Base-by-base conservation (phyloP, 2,797 vertebrate genomes). In the Channa striata region DNA sequence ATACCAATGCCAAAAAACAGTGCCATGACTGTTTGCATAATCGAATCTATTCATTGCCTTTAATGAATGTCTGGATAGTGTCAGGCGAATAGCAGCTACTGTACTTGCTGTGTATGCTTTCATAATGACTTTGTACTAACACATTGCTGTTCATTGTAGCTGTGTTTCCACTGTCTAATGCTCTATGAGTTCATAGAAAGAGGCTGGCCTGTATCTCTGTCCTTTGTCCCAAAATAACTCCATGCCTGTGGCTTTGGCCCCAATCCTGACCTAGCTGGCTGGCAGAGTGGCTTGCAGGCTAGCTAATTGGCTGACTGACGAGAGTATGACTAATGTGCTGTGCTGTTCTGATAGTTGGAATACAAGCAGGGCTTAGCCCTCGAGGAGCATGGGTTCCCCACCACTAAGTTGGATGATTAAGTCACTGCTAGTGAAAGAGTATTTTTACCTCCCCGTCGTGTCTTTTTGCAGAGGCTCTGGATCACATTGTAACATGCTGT, bases 241-340 rank as follows among this genome's bases (percentile, higher is more conserved):
- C 68, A 72, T 64, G 54, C 76, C 64, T 85, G 72, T 81, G 59
- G 74, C 56, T 88, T 78, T 77, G 77, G 74, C 71, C 40, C 12
- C 25, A 50, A 61, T 66, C 81, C 73, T 85, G 76, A 83, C 76
- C 72, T 79, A 72, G 73, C 72, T 88, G 70, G 78, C 78, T 73
- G 63, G 51, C 60, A 71, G 52, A 25, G 39, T 42, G 72, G 19
- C 62, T 37, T 46, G 42, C 63, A 52, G 71, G 40, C 70, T 54
- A 33, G 68, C 50, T 68, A 73, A 83, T 72, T 76, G 67, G 46
- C 51, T 76, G 66, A 57, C 78, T 68, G 51, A 61, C 19, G 20
- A 64, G n/a, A 58, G 30, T 34, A 77, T 83, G 75, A 82, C 65
- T 86, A 58, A 86, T 71, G 62, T 47, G 62, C 72, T 73, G 67